Percentiles rank a stretch among this genome's conserved stretches.
These are phyloP conservation scores for Oreochromis aureus DNA, from an alignment of 2,113 vertebrate genomes.

Conservation along the genomic window DNA sequence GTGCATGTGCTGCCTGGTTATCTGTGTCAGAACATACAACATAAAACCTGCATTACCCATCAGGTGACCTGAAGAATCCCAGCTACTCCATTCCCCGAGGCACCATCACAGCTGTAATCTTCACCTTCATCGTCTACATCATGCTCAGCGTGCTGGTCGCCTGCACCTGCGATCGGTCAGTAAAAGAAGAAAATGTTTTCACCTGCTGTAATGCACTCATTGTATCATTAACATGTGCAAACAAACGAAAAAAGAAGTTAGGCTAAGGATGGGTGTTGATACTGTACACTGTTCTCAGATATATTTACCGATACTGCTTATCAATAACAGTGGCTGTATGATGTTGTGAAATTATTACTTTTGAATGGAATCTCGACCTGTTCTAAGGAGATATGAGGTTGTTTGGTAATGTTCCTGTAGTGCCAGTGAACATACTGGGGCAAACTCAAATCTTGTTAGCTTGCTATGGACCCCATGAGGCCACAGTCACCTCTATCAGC, in stretches of 20 bases:
- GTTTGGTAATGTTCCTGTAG: not conserved
- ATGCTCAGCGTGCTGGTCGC: slow-evolving; percentile 79
- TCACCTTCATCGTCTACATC: slow-evolving; percentile 87
- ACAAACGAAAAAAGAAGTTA: not conserved
- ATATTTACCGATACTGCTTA: not conserved
- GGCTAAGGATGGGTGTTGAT: not conserved
- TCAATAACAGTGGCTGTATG: not conserved
- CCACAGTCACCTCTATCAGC: not conserved
- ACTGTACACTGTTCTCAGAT: not conserved
- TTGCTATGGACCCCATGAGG: not conserved
- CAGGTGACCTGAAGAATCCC: slow-evolving; percentile 85
- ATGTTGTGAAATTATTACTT: not conserved
- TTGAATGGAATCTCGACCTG: not conserved
- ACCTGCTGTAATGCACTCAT: no score
- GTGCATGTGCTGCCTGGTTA: not conserved
- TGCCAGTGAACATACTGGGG: not conserved
- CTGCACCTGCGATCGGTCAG: slow-evolving; percentile 84
- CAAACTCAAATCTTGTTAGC: not conserved
- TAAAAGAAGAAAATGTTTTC: not conserved
- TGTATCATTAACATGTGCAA: not conserved
- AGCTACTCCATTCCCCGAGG: slow-evolving; percentile 88
- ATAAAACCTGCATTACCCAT: not conserved
- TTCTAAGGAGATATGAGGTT: not conserved
- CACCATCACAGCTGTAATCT: slow-evolving; percentile 86
- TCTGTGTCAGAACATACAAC: not conserved